A percentile compares a stretch with the other conserved stretches of the same genome.
phyloP scores from a whole-genome alignment of 2,113 vertebrate species.

The Myrmecophaga tridactyla region DNA sequence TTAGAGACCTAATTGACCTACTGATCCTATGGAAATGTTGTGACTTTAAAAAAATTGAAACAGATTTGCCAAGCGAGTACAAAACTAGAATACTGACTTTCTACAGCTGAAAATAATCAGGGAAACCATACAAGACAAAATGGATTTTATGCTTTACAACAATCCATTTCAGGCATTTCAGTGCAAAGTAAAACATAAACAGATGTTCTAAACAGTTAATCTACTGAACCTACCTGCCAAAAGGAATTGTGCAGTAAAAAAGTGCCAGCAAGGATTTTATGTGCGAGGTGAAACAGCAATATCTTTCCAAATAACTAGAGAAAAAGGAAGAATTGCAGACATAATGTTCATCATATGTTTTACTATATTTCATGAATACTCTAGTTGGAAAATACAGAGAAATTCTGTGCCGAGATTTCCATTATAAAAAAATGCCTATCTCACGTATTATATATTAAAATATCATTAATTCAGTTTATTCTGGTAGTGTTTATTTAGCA shows the following conservation, averaged over 20 bases:
- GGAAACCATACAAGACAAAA: conserved; percentile 42
- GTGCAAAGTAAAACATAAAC: conserved; percentile 70
- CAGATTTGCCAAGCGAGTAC: conserved; percentile 36
- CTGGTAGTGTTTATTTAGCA: background rate
- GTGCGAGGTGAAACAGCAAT: conserved; percentile 6
- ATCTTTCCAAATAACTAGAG: conserved; percentile 35
- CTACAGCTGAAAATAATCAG: conserved; percentile 70
- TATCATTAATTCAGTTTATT: background rate
- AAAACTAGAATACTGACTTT: conserved; percentile 34
- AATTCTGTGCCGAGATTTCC: background rate
- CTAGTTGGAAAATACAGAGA: background rate
- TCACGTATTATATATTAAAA: background rate
- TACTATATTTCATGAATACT: background rate
- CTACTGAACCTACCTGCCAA: conserved; percentile 67
- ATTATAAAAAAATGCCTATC: background rate
- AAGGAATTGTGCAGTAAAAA: conserved; percentile 5
- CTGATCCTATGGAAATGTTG: conserved; percentile 27
- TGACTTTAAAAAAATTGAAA: conserved; percentile 64
- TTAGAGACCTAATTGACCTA: conserved; percentile 42
- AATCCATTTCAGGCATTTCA: conserved; percentile 61
- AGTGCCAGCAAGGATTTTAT: background rate
- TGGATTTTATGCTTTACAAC: conserved; percentile 50
- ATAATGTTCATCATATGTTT: background rate
- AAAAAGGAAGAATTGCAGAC: conserved; percentile 30
- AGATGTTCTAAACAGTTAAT: conserved; percentile 71